Evolutionary conservation across 2,797 vertebrate species (phyloP).

Genomic region (Parauchenoglanis punctatus): DNA sequence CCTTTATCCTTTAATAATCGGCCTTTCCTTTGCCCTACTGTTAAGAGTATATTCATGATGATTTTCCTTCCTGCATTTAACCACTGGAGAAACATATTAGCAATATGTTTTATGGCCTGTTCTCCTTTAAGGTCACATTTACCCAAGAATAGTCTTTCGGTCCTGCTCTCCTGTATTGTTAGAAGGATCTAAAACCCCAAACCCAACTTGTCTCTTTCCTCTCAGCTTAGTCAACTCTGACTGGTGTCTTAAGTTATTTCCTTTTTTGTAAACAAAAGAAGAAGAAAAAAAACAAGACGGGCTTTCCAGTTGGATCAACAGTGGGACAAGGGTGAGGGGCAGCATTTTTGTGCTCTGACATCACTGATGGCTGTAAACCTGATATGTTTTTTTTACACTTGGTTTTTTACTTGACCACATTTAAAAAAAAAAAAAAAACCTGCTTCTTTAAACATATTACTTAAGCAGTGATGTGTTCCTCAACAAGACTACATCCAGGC

Average conservation of each 20-base stretch:
- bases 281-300: slow-evolving; percentile 37
- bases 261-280: slow-evolving; percentile 36
- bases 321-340: slow-evolving; percentile 15
- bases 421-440: too few species aligned
- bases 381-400: not conserved
- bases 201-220: slow-evolving; percentile 21
- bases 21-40: not conserved
- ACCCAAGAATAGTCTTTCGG: not conserved
- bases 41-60: slow-evolving; percentile 7
- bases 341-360: slow-evolving; percentile 1
- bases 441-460: not conserved
- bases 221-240: slow-evolving; percentile 37
- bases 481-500: not conserved
- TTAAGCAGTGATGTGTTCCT: not conserved
- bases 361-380: not conserved
- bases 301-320: slow-evolving; percentile 40
- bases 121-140: slow-evolving; percentile 26
- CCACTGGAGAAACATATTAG: not conserved
- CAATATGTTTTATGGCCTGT: not conserved
- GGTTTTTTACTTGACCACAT: not conserved
- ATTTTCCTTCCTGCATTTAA: slow-evolving; percentile 34
- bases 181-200: not conserved
- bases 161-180: not conserved
- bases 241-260: slow-evolving; percentile 49
- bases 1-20: not conserved